Evolutionary conservation across 2,797 vertebrate species (phyloP), one percentile per base, ranked within the genome.

Genomic region (Semotilus atromaculatus): DNA sequence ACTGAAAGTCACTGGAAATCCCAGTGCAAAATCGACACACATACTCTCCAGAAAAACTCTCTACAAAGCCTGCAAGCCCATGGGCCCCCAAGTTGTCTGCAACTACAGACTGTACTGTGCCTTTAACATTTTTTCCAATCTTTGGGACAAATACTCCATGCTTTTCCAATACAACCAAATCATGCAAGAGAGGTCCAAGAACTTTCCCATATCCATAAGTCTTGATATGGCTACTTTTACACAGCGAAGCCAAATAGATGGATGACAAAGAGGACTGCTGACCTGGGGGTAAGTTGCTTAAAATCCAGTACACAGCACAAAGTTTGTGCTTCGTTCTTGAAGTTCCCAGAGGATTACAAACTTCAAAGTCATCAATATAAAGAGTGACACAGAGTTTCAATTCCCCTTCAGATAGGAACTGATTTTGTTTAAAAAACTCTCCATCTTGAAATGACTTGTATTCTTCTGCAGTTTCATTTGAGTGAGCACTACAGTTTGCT

Each of bases 391-490:
- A 76, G 9, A 83, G 29, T 84, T 67, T 45, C 82, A 84, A 77
- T 18, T 84, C 71, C 19, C 58, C 58, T 76, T 67, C 60, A 64
- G 72, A 76, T 38, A 84, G 53, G 29, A 84, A 84, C 36, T 67
- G 58, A 67, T 76, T 84, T 60, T 67, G 21, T 67, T 84, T 84
- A 67, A 77, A 84, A 68, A 48, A 84, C 82, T 43, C 26, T 23
- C 60, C 55, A 78, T 78, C 82, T 34, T 78, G 73, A 84, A 77
- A 78, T 40, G 55, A 84, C 60, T 77, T 84, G 40, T 84, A 84
- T 84, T 76, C 82, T 84, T 66, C 29, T 77, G 34, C 29, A 40
- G 48, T 51, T 64, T 84, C 73, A 31, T 45, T 53, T 75, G 43
- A 74, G 16, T 62, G 58, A 76, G 72, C 38, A 67, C 23, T 86